A percentile compares a stretch with the other conserved stretches of the same genome.
Evolutionary conservation across 2,113 vertebrate species (phyloP).

Genomic region (Prinia subflava): DNA sequence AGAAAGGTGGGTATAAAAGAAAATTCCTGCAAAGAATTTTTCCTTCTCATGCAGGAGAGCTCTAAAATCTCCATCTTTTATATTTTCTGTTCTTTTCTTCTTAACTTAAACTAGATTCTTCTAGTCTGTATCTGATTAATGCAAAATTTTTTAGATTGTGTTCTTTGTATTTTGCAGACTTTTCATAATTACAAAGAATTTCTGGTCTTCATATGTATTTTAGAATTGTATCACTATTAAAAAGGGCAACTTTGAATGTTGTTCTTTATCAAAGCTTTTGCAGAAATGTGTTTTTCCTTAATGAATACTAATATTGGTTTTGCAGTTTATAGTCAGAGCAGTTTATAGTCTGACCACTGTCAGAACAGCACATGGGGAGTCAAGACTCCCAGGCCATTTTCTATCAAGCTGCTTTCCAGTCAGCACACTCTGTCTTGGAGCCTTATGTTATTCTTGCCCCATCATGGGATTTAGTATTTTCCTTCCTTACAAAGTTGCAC

Average conservation of each 20-base stretch:
- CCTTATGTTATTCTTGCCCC: not conserved
- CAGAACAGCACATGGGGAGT: not conserved
- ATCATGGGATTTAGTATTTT: not conserved
- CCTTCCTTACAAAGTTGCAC: not conserved
- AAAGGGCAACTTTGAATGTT: rapidly evolving
- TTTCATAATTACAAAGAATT: not conserved
- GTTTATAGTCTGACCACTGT: not conserved
- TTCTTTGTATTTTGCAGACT: not conserved
- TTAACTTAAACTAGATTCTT: not conserved
- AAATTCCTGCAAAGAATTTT: not conserved
- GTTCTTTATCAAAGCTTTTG: not conserved
- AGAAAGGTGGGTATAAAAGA: not conserved
- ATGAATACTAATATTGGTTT: not conserved
- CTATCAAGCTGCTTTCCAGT: not conserved
- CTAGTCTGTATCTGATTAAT: not conserved
- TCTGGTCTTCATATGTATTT: not conserved
- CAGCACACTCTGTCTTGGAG: not conserved
- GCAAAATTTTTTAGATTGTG: not conserved
- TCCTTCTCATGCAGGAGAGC: not conserved
- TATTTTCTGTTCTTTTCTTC: not conserved
- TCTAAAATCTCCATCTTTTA: not conserved
- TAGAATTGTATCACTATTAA: not conserved
- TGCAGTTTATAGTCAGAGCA: not conserved
- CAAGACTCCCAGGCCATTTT: not conserved
- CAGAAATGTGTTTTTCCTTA: not conserved